Base-by-base conservation (phyloP, 2,797 vertebrate genomes). In the Pseudopleuronectes americanus region DNA sequence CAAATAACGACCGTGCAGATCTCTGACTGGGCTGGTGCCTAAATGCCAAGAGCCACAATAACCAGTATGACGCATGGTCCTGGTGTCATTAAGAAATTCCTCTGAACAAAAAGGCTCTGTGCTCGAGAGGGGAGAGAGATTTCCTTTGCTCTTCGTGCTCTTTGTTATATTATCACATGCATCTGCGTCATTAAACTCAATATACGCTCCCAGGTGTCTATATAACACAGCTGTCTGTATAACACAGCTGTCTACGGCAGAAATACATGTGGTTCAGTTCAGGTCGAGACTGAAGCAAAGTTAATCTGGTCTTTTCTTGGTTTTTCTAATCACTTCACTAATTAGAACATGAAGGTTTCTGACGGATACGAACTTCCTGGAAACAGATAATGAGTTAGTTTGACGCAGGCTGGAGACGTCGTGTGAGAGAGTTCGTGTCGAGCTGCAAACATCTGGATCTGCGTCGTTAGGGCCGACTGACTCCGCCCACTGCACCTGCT, bases 371-470 rank as follows among this genome's bases (percentile, higher is more conserved):
- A 17, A 56, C 4, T 7, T 3, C 7, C 1, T 16, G 48, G 13
- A 43, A 4, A 43, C 0, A 36, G 54, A 51, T 54, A 36, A 49
- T 49, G 16, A 28, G 43, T 12, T 47, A 13, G 26, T 68, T 48
- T 43, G 57, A 57, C 24, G 9, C 21, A n/a, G 4, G 14, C 13
- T 19, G 7, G 21, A 47, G 23, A 54, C 5, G n/a, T 47, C 9
- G 28, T 6, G 26, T 36, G 33, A 28, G 49, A 49, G 28, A 13
- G 12, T 16, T 12, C 14, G 49, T 1, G 36, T 36, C 19, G 45
- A n/a, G 41, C 48, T 8, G 16, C 14, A 57, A 61, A 61, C 21
- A 54, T 53, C 57, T 75, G 76, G 26, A 58, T 58, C 65, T 28
- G 43, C 26, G 9, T 55, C 57, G 22, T 33, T 16, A 47, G 6